Conservation (phyloP, 2,888 invertebrate species). For the Temnothorax unifasciatus region DNA sequence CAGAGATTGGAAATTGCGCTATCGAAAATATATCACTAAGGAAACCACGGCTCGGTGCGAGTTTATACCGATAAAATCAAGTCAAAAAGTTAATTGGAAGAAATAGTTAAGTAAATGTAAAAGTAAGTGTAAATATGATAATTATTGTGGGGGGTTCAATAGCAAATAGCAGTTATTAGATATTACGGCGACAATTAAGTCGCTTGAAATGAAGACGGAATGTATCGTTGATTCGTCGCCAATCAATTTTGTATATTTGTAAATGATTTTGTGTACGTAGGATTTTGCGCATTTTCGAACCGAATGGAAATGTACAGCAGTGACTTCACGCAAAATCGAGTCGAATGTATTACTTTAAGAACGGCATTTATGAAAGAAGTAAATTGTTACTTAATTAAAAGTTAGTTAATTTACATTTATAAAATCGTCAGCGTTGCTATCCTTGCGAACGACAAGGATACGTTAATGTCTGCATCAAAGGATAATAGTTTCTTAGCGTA, state of each 20-base stretch:
- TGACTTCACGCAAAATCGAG: not conserved
- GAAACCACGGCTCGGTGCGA: not conserved
- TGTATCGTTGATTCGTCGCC: not conserved
- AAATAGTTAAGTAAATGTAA: not conserved
- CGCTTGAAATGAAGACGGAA: not conserved
- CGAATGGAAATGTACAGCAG: not conserved
- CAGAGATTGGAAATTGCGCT: not conserved
- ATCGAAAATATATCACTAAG: not conserved
- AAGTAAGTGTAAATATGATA: slow-evolving; percentile 2
- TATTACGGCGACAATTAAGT: not conserved
- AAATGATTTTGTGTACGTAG: slow-evolving; percentile 28
- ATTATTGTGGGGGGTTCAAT: not conserved
- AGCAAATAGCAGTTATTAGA: not conserved
- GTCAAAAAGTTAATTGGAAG: not conserved
- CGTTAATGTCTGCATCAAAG: slow-evolving; percentile 60
- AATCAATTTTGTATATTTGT: slow-evolving; percentile 33
- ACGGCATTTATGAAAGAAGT: not conserved
- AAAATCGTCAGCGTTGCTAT: slow-evolving; percentile 58
- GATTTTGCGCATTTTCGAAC: slow-evolving; percentile 17
- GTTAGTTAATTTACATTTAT: not conserved
- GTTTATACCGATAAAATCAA: not conserved
- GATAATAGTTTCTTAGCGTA: not conserved
- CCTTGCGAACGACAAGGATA: slow-evolving; percentile 72
- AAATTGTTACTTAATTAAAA: slow-evolving; percentile 12
- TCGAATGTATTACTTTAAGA: not conserved